These are phyloP conservation scores for Himalopsyche japonica DNA, from an alignment of 2,888 invertebrate species.

Conservation along the genomic window DNA sequence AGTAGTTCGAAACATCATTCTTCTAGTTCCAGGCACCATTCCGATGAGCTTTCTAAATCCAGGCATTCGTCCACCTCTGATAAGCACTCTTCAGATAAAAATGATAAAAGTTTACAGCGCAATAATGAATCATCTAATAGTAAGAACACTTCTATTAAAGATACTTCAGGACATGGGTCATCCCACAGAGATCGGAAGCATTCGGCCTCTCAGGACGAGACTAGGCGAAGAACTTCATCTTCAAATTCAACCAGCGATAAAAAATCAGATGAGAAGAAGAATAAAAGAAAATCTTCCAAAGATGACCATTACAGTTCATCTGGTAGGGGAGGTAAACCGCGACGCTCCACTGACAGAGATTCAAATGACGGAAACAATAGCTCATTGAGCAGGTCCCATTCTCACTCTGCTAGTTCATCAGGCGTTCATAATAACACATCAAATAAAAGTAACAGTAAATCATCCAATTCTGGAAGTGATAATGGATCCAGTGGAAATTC, in stretches of 20 bases:
- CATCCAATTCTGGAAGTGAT: conserved; percentile 52
- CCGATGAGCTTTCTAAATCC: conserved; percentile 46
- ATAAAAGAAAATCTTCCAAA: conserved; percentile 58
- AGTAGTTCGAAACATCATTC: conserved; percentile 21
- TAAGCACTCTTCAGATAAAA: conserved; percentile 48
- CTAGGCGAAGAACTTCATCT: conserved; percentile 23
- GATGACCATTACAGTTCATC: conserved; percentile 76
- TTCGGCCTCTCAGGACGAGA: conserved; percentile 2
- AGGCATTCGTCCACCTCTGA: conserved; percentile 51
- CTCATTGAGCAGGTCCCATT: conserved; percentile 54
- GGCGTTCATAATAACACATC: conserved; percentile 41
- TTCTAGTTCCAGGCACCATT: conserved; percentile 38
- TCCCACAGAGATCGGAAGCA: conserved; percentile 27
- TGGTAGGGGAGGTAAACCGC: conserved; percentile 64
- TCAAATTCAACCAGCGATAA: conserved; percentile 35
- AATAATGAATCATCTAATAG: conserved; percentile 45
- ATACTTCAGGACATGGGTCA: conserved; percentile 2
- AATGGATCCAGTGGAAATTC: conserved; percentile 56
- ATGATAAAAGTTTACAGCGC: conserved; percentile 42
- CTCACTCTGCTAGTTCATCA: conserved; percentile 11
- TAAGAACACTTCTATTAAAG: conserved; percentile 39
- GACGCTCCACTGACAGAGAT: conserved; percentile 78
- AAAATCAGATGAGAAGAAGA: conserved; percentile 43
- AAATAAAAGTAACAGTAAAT: conserved; percentile 51
- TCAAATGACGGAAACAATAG: conserved; percentile 72